Conservation (phyloP, 1,140 invertebrate genomes). For the Anastrepha ludens region DNA sequence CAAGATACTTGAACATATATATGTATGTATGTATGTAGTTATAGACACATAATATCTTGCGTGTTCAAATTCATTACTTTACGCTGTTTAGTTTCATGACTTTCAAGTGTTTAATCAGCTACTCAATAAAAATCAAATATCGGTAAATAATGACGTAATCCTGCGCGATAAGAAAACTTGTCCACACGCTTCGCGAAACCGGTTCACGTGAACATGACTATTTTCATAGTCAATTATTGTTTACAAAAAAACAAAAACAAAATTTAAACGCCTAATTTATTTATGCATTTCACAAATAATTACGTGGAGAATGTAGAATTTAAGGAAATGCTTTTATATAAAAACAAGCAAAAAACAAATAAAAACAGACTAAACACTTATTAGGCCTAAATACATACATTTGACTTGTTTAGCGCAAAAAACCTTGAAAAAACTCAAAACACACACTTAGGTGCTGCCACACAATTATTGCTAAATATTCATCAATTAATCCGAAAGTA, state of each 20-base stretch:
- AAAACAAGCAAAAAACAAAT: not conserved
- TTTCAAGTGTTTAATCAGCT: conserved; percentile 14
- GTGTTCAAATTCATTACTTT: not conserved
- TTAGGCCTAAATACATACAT: too few relatives aligned
- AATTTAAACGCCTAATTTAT: not conserved
- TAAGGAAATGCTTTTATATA: not conserved
- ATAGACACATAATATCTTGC: not conserved
- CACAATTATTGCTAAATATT: too few relatives aligned
- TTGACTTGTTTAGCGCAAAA: too few relatives aligned
- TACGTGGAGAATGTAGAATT: not conserved
- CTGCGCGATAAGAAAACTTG: not conserved
- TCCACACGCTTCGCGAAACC: conserved; percentile 1
- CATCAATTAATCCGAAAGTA: too few relatives aligned
- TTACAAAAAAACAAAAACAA: not conserved
- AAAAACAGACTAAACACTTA: too few relatives aligned
- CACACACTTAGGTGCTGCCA: too few relatives aligned
- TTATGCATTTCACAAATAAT: too few relatives aligned
- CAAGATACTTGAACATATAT: too few relatives aligned
- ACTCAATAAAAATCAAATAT: conserved; percentile 24
- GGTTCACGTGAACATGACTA: not conserved
- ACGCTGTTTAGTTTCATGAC: not conserved
- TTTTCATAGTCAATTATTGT: not conserved
- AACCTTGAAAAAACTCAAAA: too few relatives aligned
- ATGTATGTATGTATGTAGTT: too few relatives aligned
- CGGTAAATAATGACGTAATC: conserved; percentile 2